phyloP scores from a whole-genome alignment of 2,113 vertebrate genomes.

The Regulus satrapa region DNA sequence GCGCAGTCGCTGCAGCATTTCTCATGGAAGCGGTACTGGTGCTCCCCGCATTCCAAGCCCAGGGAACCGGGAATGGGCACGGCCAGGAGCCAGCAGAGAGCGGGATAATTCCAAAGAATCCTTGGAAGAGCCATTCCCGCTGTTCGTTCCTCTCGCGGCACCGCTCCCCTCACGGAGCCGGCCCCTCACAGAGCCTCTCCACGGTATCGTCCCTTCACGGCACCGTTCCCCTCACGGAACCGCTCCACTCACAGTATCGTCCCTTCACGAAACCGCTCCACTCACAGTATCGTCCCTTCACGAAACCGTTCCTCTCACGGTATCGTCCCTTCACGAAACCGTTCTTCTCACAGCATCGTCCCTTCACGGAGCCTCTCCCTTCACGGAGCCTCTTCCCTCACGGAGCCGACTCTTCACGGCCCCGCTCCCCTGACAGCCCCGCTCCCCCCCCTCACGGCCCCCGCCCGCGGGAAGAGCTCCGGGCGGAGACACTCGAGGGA shows the following conservation, averaged over 20 bases:
- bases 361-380: neutral
- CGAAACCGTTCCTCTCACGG: too few species aligned
- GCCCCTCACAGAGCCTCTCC: too few species aligned
- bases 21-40: neutral
- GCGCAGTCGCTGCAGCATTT: neutral
- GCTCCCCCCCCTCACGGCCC: neutral
- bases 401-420: too few species aligned
- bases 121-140: neutral
- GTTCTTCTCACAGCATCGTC: too few species aligned
- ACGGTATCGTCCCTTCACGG: too few species aligned
- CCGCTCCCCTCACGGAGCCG: neutral
- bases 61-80: accelerated
- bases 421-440: too few species aligned
- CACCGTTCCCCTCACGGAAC: neutral
- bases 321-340: too few species aligned
- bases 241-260: too few species aligned
- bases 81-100: neutral
- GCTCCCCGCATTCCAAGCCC: accelerated
- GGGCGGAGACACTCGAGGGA: neutral
- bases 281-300: too few species aligned
- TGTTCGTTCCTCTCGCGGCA: neutral
- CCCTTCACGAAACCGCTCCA: too few species aligned
- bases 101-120: neutral
- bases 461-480: too few species aligned
- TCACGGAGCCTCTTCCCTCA: too few species aligned